phyloP scores from a whole-genome alignment of 1,140 invertebrate genomes.

The Pissodes strobi region DNA sequence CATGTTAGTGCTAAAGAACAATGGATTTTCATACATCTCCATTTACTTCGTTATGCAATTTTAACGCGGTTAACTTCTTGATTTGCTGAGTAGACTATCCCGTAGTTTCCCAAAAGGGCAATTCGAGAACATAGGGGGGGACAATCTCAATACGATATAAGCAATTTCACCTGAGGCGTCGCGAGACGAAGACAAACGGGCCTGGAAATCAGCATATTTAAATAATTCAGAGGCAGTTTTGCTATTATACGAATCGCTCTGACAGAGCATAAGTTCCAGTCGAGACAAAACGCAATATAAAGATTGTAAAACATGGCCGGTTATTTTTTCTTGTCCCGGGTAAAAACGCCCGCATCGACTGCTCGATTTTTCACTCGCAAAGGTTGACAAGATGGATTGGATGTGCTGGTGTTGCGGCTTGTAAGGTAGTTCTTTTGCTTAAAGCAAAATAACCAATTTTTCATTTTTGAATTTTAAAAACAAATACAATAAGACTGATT shows the following conservation, averaged over 20 bases:
- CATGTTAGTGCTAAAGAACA: too few relatives aligned
- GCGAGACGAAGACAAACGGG: constrained; percentile 6
- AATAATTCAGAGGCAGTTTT: constrained; percentile 39
- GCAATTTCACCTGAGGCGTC: too few relatives aligned
- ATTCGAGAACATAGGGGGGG: too few relatives aligned
- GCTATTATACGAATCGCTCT: constrained; percentile 27
- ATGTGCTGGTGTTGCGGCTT: background rate
- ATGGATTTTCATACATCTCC: too few relatives aligned
- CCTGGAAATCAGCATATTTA: constrained; percentile 40
- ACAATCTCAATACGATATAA: too few relatives aligned
- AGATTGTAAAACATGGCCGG: constrained; percentile 47
- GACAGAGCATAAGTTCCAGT: constrained; percentile 48
- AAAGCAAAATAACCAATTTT: too few relatives aligned
- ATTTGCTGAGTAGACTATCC: too few relatives aligned
- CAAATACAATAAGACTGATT: too few relatives aligned
- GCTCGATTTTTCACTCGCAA: constrained; percentile 3
- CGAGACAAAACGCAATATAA: constrained; percentile 46
- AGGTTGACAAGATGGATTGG: constrained; percentile 20
- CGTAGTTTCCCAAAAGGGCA: too few relatives aligned
- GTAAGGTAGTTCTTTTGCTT: background rate
- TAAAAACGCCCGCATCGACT: constrained; percentile 5
- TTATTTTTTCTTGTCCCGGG: constrained; percentile 44
- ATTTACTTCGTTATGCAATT: too few relatives aligned
- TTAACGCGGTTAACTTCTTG: too few relatives aligned
- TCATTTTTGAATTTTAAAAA: too few relatives aligned